These are phyloP conservation scores for Sebastes schlegelii DNA, from an alignment of 2,113 vertebrate species.

Conservation along the genomic window DNA sequence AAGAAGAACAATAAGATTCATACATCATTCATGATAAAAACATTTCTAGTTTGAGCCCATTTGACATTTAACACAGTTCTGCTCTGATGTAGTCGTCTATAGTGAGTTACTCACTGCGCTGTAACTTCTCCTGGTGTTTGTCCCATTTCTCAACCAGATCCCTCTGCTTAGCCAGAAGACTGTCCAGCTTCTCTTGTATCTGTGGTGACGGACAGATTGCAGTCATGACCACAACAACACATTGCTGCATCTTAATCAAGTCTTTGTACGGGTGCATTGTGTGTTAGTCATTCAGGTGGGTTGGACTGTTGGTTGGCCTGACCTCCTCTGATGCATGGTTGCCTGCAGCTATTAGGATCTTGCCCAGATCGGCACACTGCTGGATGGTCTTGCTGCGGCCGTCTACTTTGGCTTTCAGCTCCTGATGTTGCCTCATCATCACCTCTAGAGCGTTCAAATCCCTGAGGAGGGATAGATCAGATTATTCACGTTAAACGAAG, in stretches of 20 bases:
- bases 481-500: constrained; percentile 20
- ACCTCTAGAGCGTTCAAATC: constrained; percentile 89
- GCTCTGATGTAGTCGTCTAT: not conserved
- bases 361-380: constrained; percentile 89
- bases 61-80: constrained; percentile 37
- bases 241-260: not conserved
- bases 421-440: constrained; percentile 92
- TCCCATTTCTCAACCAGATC: constrained; percentile 92
- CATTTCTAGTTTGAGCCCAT: constrained; percentile 21
- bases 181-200: constrained; percentile 93
- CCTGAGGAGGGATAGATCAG: constrained; percentile 69
- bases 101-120: constrained; percentile 85
- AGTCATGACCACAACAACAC: constrained; percentile 37
- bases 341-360: constrained; percentile 87
- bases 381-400: constrained; percentile 90
- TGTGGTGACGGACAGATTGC: constrained; percentile 58
- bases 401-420: constrained; percentile 92
- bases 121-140: constrained; percentile 90
- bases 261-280: not conserved
- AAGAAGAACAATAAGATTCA: constrained; percentile 27
- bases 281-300: not conserved
- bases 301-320: constrained; percentile 12
- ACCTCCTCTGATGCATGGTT: constrained; percentile 95
- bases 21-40: constrained; percentile 34
- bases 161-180: constrained; percentile 89